Conservation (phyloP, 2,888 invertebrate species). For the Acanthosoma haemorrhoidale region DNA sequence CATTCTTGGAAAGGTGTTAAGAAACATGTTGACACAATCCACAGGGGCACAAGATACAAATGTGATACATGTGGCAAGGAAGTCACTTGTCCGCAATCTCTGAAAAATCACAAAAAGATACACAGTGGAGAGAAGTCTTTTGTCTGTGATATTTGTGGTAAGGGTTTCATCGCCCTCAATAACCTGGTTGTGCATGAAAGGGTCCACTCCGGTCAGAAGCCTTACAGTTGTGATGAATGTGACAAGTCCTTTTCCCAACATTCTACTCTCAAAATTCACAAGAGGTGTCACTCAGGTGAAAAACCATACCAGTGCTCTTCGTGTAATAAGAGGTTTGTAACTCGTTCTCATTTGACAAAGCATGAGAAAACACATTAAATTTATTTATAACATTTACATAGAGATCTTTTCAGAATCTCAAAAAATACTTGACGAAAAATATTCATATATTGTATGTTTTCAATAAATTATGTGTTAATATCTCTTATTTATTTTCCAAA, state of each 20-base stretch:
- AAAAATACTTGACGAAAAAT: background rate
- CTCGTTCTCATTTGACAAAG: constrained; percentile 48
- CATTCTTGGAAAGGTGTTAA: constrained; percentile 46
- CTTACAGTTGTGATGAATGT: constrained; percentile 51
- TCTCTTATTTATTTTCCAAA: background rate
- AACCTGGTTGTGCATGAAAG: constrained; percentile 49
- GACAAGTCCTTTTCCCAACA: constrained; percentile 52
- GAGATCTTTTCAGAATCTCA: too few relatives aligned
- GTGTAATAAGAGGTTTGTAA: constrained; percentile 49
- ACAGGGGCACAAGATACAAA: constrained; percentile 50
- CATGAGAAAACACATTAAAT: constrained; percentile 42
- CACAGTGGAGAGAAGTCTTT: constrained; percentile 56
- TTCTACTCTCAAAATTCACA: constrained; percentile 52
- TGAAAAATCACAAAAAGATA: constrained; percentile 52
- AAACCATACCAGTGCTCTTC: constrained; percentile 49
- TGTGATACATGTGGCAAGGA: constrained; percentile 59
- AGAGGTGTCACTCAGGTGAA: constrained; percentile 50
- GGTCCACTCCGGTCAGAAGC: constrained; percentile 51
- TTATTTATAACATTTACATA: too few relatives aligned
- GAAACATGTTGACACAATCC: constrained; percentile 49
- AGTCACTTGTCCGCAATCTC: constrained; percentile 51
- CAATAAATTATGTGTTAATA: background rate
- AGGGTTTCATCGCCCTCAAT: constrained; percentile 49
- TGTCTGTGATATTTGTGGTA: constrained; percentile 50
- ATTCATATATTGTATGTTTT: background rate